Evolutionary conservation across 2,888 invertebrate genomes (phyloP), one percentile per base, ranked within the genome.

Genomic region (Pterobdella sp.): DNA sequence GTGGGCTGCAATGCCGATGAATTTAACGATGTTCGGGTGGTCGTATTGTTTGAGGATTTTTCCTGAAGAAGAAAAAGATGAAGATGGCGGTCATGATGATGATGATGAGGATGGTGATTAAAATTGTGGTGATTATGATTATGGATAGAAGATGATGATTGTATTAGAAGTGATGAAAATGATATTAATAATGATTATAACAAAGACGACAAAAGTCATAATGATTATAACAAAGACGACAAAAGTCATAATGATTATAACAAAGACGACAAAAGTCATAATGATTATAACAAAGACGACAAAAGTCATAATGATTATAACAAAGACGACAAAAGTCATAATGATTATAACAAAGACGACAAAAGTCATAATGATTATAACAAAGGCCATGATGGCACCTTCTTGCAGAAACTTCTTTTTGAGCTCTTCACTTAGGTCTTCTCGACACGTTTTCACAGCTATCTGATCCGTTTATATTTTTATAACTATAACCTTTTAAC

Each of bases 1-100:
- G 84, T 95, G 95, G 76, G 95, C 95, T 79, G 95, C 96, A 79
- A 97, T 95, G 36, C 97, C 97, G 79, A 95, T 94, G 56, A 97
- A 88, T 81, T 92, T 89, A 52, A 96, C 96, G 77, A 96, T 93
- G 85, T 96, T 96, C 0, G 93, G 93, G 84, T 96, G 96, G 83
- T 94, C 91, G 83, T 96, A 96, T 83, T 94, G 94, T 83, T 95
- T 94, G 22, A 96, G 86, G 78, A 96, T 95, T 78, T 95, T 87
- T 0, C 95, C 31, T 32, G 69, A n/a, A 2, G 68, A 42, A n/a
- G 66, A 66, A 32, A 35, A 66, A 66, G 65, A 65, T 22, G 66
- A 66, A 7, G 66, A 66, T 31, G 68, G 68, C 7, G 68, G 42
- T 3, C 26, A 35, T 35, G 68, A 68, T n/a, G 35, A 4, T 26